phyloP scores from a whole-genome alignment of 2,888 invertebrate species.

The Nasonia oneida region DNA sequence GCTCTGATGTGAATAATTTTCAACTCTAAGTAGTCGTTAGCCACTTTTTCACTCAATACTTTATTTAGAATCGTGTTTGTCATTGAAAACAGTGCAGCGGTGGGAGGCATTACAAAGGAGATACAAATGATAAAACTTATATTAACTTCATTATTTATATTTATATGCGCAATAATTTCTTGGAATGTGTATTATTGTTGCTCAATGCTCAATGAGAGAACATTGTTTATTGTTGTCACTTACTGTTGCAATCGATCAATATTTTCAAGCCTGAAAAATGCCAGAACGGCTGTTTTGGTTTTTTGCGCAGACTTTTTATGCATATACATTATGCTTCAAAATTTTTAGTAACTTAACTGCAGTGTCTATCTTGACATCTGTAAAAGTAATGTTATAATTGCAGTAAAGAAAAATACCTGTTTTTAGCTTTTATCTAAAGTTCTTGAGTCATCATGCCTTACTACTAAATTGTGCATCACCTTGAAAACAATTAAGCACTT shows the following conservation, averaged over 20 bases:
- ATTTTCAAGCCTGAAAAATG: background rate
- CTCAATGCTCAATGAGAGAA: background rate
- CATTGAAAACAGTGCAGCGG: background rate
- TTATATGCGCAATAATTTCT: background rate
- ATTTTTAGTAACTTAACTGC: background rate
- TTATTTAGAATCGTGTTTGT: background rate
- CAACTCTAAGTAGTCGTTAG: background rate
- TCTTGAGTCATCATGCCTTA: slow-evolving; percentile 52
- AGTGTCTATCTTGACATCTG: background rate
- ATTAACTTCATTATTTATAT: background rate
- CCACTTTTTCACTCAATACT: background rate
- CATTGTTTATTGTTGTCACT: background rate
- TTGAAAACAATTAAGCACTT: slow-evolving; percentile 47
- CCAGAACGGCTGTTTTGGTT: background rate
- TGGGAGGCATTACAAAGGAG: background rate
- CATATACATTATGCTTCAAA: background rate
- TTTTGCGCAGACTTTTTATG: background rate
- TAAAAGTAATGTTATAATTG: background rate
- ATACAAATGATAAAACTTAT: background rate
- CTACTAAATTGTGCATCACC: slow-evolving; percentile 35
- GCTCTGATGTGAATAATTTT: background rate
- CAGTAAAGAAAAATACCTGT: slow-evolving; percentile 26
- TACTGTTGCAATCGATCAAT: background rate
- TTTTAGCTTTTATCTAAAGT: slow-evolving; percentile 52
- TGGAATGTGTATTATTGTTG: background rate